Evolutionary conservation across 2,888 invertebrate genomes (phyloP).

Genomic region (Dryococelus australis): DNA sequence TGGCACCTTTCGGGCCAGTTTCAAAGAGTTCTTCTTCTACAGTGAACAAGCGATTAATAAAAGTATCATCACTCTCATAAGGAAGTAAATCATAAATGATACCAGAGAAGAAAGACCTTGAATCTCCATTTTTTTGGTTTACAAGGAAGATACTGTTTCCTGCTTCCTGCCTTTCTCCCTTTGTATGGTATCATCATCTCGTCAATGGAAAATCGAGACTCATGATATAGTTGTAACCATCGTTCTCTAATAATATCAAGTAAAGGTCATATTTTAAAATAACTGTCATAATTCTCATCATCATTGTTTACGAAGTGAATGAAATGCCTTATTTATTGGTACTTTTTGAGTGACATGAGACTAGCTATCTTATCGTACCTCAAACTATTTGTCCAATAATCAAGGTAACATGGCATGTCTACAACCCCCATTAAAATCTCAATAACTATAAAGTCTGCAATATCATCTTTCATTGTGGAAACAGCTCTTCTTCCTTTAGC

Average conservation of each 20-base stretch:
- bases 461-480: neutral
- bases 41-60: neutral
- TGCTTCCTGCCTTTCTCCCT: neutral
- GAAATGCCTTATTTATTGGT: neutral
- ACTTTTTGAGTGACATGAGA: neutral
- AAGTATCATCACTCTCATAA: neutral
- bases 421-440: neutral
- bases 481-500: neutral
- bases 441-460: neutral
- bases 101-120: neutral
- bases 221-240: too few relatives aligned
- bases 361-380: neutral
- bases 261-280: neutral
- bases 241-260: neutral
- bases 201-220: neutral
- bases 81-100: neutral
- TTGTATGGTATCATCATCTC: slow-evolving; percentile 4
- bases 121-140: neutral
- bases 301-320: neutral
- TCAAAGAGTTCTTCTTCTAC: neutral
- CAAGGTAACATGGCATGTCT: neutral
- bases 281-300: neutral
- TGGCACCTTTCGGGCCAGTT: neutral
- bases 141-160: neutral
- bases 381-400: neutral